These are phyloP conservation scores for Teleiodes luculella DNA, from an alignment of 2,888 invertebrate species.

Conservation along the genomic window DNA sequence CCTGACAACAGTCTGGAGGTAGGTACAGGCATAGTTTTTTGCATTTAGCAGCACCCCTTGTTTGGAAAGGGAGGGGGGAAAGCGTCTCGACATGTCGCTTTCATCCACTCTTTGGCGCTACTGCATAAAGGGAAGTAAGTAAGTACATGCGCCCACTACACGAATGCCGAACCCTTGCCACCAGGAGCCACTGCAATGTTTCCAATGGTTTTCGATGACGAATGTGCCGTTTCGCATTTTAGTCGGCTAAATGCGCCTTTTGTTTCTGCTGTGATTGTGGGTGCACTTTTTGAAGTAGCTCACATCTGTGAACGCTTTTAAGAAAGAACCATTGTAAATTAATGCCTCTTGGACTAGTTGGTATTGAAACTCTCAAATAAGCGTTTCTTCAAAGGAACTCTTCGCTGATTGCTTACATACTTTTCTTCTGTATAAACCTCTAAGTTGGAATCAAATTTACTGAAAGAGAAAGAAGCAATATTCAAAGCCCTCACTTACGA, in stretches of 20 bases:
- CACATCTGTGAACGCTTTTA: constrained; percentile 26
- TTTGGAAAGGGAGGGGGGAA: constrained; percentile 57
- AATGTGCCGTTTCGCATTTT: constrained; percentile 68
- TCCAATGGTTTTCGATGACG: constrained; percentile 74
- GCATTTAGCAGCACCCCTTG: constrained; percentile 49
- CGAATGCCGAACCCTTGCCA: constrained; percentile 50
- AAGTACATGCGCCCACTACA: constrained; percentile 40
- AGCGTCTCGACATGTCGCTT: constrained; percentile 64
- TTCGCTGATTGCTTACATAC: too few species aligned
- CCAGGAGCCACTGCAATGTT: constrained; percentile 59
- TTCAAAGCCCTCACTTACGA: constrained; percentile 44
- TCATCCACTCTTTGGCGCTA: constrained; percentile 67
- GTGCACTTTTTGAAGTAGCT: constrained; percentile 44
- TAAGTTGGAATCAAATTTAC: constrained; percentile 41
- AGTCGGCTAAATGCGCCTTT: constrained; percentile 68
- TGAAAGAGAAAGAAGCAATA: constrained; percentile 54
- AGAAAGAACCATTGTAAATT: too few species aligned
- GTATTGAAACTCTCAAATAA: constrained; percentile 37
- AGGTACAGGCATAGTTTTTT: constrained; percentile 61
- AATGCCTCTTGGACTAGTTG: not conserved
- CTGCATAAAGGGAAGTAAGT: constrained; percentile 65
- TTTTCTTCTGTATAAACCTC: constrained; percentile 46
- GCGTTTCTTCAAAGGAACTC: too few species aligned
- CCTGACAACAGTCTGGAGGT: constrained; percentile 61
- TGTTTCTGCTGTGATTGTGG: constrained; percentile 54